These are phyloP conservation scores for Herminia tarsipennalis DNA, from an alignment of 2,888 invertebrate species.

Conservation along the genomic window DNA sequence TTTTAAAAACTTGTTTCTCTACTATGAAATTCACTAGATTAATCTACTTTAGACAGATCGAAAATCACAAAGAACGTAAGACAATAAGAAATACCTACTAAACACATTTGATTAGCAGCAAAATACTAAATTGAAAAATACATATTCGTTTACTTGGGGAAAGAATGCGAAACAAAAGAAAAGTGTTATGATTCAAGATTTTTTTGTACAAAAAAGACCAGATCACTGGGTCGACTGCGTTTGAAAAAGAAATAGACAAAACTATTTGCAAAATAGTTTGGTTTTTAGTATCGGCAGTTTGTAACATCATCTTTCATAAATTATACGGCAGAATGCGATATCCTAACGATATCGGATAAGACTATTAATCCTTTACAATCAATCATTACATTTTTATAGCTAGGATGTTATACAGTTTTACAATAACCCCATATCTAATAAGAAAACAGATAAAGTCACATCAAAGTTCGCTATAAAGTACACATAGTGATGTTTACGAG, in stretches of 20 bases:
- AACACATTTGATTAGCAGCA: no score
- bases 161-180: no score
- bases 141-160: no score
- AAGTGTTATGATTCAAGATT: no score
- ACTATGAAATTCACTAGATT: no score
- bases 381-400: conserved; percentile 53
- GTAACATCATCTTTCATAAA: conserved; percentile 1
- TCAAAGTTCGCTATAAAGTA: conserved; percentile 66
- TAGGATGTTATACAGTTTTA: conserved; percentile 46
- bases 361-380: conserved; percentile 49
- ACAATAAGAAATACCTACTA: no score
- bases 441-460: conserved; percentile 60
- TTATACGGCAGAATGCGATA: conserved; percentile 7
- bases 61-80: no score
- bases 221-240: no score
- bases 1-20: no score
- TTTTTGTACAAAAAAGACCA: no score
- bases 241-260: not conserved
- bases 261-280: conserved; percentile 1
- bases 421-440: conserved; percentile 58
- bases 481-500: conserved; percentile 65
- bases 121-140: no score
- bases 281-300: conserved; percentile 1
- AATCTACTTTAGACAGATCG: no score
- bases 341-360: conserved; percentile 22